A percentile compares a stretch with the other conserved stretches of the same genome.
Conservation (phyloP, 2,113 vertebrate species). For the Acinonyx jubatus region DNA sequence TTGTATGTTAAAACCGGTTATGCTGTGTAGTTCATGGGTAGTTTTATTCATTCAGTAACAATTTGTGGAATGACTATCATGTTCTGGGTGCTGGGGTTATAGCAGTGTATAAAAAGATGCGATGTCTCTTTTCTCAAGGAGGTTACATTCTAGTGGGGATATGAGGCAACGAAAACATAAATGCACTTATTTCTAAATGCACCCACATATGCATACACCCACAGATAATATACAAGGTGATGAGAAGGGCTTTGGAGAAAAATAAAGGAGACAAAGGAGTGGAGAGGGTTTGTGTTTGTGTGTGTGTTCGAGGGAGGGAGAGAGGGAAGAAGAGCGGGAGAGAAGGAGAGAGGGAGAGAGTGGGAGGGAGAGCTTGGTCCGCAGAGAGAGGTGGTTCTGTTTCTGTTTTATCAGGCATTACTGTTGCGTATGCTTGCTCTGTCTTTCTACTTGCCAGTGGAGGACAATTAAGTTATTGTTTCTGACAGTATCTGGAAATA, state of each 20-base stretch:
- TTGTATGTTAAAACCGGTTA: background rate
- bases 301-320: background rate
- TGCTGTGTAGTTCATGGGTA: background rate
- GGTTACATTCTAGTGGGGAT: background rate
- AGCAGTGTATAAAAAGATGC: background rate
- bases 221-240: background rate
- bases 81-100: background rate
- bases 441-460: background rate
- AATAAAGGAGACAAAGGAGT: background rate
- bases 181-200: background rate
- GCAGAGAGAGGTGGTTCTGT: background rate
- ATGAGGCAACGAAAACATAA: background rate
- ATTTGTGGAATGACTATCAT: background rate
- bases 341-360: background rate
- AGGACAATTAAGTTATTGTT: background rate
- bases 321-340: no score
- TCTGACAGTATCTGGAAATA: background rate
- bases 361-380: no score
- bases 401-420: background rate
- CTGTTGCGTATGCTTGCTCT: background rate
- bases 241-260: background rate
- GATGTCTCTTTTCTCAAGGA: background rate
- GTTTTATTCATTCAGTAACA: background rate
- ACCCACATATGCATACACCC: rapidly evolving
- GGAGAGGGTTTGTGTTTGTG: no score